Evolutionary conservation across 2,113 vertebrate genomes (phyloP).

Genomic region (Bubo bubo): DNA sequence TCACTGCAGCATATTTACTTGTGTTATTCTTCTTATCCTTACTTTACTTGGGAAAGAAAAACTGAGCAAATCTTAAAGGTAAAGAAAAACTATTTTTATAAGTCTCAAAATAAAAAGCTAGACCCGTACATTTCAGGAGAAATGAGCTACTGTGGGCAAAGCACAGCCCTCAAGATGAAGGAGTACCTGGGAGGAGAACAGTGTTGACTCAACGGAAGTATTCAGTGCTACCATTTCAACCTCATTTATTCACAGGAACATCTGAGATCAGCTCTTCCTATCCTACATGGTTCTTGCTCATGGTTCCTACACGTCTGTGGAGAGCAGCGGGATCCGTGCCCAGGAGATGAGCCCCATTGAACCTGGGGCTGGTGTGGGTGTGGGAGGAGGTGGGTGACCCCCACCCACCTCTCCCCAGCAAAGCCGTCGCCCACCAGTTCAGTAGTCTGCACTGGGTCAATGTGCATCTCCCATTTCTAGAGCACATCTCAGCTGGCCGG

Average conservation of each 20-base stretch:
- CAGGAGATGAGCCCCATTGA: background rate
- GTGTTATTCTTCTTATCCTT: background rate
- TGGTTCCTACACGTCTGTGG: background rate
- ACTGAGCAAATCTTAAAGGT: background rate
- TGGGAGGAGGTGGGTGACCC: background rate
- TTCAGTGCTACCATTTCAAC: background rate
- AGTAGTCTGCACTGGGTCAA: fast-evolving
- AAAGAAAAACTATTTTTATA: background rate
- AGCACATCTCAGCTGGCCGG: background rate
- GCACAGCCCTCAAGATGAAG: background rate
- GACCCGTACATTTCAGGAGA: background rate
- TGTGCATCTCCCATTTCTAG: background rate
- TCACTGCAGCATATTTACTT: background rate
- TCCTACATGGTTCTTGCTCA: background rate
- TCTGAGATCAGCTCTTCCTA: background rate
- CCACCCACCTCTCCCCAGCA: background rate
- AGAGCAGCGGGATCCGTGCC: too few relatives aligned
- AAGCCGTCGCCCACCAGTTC: background rate
- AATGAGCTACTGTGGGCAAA: background rate
- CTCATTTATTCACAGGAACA: background rate
- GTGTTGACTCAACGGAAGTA: background rate
- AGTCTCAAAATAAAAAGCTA: background rate
- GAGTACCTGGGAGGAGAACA: background rate
- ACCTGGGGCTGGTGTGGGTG: background rate
- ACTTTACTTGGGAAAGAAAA: background rate